Evolutionary conservation across 2,113 vertebrate genomes (phyloP), one percentile per base, ranked within the genome.

Genomic region (Oncorhynchus masou): DNA sequence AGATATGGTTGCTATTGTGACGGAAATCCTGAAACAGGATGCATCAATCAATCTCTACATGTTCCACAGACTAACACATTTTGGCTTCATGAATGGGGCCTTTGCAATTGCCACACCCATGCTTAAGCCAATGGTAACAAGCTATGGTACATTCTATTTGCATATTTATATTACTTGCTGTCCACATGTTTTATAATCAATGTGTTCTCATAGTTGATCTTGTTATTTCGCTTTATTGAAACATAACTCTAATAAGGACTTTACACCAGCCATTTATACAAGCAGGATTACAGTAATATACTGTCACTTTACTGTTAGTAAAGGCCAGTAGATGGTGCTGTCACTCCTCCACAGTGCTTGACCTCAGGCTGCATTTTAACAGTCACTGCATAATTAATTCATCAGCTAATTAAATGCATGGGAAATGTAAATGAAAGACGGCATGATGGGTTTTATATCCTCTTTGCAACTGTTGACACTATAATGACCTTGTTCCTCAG

Each of bases 61-160:
- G 96, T 97, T 97, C 87, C 96, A 97, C 0, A 95, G 95, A 45
- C 95, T 95, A 66, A 98, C 95, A 31, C 95, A 96, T 88, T 97
- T 98, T 16, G 95, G 96, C 39, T 97, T 97, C 87, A 95, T 96
- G 85, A 96, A 70, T 0, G 95, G 96, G 11, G 96, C 95, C 1
- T 45, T 93, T 74, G 90, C 94, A 13, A 88, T 91, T 24, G 86
- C 91, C 0, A 86, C 92, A 0, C 94, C 94, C 27, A 54, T 54
- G 51, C 86, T 90, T 0, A 95, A 95, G 82, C 75, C 95, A 0
- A 94, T 95, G 54, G 92, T 98, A 73, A 96, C 95, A 68, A 98
- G 95, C 82, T 98, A 97, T 0, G 96, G 96, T 57, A 94, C 0
- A 86, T 83, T 87, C 60, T 19, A 51, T 71, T 45, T n/a, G 25